These are phyloP conservation scores for Holcopasites calliopsidis DNA, from an alignment of 1,140 invertebrate species.

Conservation along the genomic window DNA sequence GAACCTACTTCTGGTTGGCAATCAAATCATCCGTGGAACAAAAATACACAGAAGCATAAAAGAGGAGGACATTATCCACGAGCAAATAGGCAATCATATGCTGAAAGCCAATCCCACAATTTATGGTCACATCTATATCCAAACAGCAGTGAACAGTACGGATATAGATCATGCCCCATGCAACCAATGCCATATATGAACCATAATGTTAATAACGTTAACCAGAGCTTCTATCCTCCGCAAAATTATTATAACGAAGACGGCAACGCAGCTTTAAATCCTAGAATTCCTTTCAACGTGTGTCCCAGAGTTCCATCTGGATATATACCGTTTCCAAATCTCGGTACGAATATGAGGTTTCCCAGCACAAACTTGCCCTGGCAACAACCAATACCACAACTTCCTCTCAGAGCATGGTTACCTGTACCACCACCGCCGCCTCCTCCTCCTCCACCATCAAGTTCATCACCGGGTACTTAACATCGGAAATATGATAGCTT, in stretches of 20 bases:
- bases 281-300: conserved; percentile 6
- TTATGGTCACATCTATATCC: conserved; percentile 25
- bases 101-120: conserved; percentile 1
- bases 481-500: not conserved
- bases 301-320: not conserved
- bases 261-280: not conserved
- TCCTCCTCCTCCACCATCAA: conserved; percentile 44
- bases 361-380: conserved; percentile 31
- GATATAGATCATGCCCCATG: not conserved
- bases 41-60: conserved; percentile 38
- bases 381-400: conserved; percentile 32
- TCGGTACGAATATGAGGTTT: conserved; percentile 17
- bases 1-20: conserved; percentile 58
- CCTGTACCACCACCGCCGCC: conserved; percentile 51
- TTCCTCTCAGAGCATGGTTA: conserved; percentile 6
- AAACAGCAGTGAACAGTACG: not conserved
- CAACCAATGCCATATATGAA: conserved; percentile 17
- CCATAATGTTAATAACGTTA: conserved; percentile 4
- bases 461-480: conserved; percentile 13
- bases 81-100: not conserved
- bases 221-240: conserved; percentile 25
- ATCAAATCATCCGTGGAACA: conserved; percentile 70
- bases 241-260: conserved; percentile 12
- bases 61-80: not conserved
- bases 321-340: not conserved